Base-by-base conservation (phyloP, 2,888 invertebrate species). In the Philereme vetulata region DNA sequence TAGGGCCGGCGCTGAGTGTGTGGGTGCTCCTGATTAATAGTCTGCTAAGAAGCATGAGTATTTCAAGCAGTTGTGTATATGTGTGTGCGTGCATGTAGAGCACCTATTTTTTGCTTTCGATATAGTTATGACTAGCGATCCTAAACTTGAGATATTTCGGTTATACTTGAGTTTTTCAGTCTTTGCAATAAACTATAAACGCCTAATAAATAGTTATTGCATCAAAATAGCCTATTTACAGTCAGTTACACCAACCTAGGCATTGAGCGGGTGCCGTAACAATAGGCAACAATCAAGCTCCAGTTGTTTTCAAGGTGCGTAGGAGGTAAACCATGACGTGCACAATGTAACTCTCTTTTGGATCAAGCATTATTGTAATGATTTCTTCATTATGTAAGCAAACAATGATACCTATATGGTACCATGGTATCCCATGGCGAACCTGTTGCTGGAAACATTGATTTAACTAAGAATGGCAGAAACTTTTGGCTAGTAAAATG, bases 401-500 rank as follows among this genome's bases (percentile, higher is more conserved):
- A 5, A 38, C 7, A 38, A 38, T 38, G 35, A 7, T 38, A 38
- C 7, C 6, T 38, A 36, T 10, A 42, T n/a, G n/a, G n/a, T n/a
- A n/a, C n/a, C n/a, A n/a, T n/a, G n/a, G 21, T 21, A 21, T 21
- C 21, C 21, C 21, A 21, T 21, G 21, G 67, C 61, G 66, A 77
- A 81, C 81, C 73, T 80, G 81, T 81, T 81, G 80, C 74, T 70
- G 59, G 35, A 36, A 43, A 48, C 53, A 50, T 60, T 54, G 40
- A 36, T 6, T 36, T 36, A 6, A 1, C 5, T 8, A 36, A 36
- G 36, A 8, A 36, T 6, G 36, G 36, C 5, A 36, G 36, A 8
- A 8, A 36, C 36, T 36, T 36, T 21, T 21, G 21, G 21, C 21
- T 21, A 38, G 4, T 38, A 10, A 42, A 10, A 10, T 42, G 4